A percentile compares a stretch with the other conserved stretches of the same genome.
phyloP scores from a whole-genome alignment of 1,140 invertebrate genomes.

The Telenomus remus region DNA sequence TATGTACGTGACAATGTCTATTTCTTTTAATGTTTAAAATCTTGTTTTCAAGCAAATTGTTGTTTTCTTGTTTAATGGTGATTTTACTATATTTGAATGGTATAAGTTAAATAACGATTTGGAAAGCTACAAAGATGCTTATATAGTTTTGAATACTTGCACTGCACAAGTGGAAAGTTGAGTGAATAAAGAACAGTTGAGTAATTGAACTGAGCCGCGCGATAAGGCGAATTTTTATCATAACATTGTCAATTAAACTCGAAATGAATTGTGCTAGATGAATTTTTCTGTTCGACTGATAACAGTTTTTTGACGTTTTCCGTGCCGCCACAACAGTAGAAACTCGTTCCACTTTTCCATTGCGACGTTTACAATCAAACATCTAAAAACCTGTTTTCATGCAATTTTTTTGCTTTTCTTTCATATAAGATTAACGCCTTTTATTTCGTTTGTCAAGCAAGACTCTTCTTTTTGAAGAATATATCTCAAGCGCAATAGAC shows the following conservation, averaged over 20 bases:
- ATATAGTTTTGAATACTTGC: too few relatives aligned
- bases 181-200: conserved; percentile 6
- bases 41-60: too few relatives aligned
- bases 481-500: too few relatives aligned
- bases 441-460: too few relatives aligned
- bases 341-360: conserved; percentile 50
- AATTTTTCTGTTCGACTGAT: conserved; percentile 37
- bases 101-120: too few relatives aligned
- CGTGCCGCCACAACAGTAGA: conserved; percentile 34
- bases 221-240: conserved; percentile 24
- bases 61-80: too few relatives aligned
- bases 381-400: conserved; percentile 25
- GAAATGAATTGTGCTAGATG: conserved; percentile 10
- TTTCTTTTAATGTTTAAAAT: too few relatives aligned
- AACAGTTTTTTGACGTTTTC: conserved; percentile 39
- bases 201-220: conserved; percentile 2
- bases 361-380: conserved; percentile 20
- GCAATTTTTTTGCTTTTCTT: background rate
- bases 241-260: conserved; percentile 13
- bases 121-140: too few relatives aligned
- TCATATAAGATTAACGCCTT: too few relatives aligned
- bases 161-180: conserved; percentile 4
- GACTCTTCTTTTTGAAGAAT: too few relatives aligned
- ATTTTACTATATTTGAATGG: too few relatives aligned
- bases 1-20: too few relatives aligned